Conservation (phyloP, 2,113 vertebrate species). For the Turdus rufiventris region DNA sequence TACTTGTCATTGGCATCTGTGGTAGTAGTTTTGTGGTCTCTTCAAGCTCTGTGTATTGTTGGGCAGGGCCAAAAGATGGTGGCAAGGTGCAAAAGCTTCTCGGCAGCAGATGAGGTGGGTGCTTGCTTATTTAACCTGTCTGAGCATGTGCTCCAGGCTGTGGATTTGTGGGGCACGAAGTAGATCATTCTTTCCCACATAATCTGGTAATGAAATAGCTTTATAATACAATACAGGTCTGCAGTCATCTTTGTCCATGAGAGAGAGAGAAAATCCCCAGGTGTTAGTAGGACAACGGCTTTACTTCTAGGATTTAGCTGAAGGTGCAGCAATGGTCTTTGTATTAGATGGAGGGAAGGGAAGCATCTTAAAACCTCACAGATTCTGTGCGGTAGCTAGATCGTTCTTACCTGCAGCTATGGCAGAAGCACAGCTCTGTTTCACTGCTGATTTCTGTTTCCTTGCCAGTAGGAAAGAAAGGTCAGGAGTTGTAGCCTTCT, state of each 20-base stretch:
- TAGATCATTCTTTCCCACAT: background rate
- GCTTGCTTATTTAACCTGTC: background rate
- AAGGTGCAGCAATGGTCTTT: background rate
- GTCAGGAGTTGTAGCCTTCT: background rate
- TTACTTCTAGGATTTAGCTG: background rate
- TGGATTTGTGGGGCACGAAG: fast-evolving
- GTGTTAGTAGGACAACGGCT: background rate
- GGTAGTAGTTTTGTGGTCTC: background rate
- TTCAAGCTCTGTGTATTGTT: background rate
- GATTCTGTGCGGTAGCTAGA: background rate
- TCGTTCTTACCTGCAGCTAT: background rate
- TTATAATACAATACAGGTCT: background rate
- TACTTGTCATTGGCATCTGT: background rate
- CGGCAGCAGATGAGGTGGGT: background rate
- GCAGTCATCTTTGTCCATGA: background rate
- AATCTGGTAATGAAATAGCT: background rate
- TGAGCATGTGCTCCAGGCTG: background rate
- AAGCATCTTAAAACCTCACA: background rate
- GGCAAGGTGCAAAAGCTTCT: background rate
- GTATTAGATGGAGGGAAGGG: background rate
- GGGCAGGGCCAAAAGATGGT: background rate
- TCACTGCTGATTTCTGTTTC: background rate
- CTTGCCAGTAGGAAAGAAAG: background rate
- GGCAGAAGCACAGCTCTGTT: background rate
- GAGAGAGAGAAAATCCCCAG: background rate